These are phyloP conservation scores for Ammodytes dubius DNA, from an alignment of 2,113 vertebrate genomes.

Conservation along the genomic window DNA sequence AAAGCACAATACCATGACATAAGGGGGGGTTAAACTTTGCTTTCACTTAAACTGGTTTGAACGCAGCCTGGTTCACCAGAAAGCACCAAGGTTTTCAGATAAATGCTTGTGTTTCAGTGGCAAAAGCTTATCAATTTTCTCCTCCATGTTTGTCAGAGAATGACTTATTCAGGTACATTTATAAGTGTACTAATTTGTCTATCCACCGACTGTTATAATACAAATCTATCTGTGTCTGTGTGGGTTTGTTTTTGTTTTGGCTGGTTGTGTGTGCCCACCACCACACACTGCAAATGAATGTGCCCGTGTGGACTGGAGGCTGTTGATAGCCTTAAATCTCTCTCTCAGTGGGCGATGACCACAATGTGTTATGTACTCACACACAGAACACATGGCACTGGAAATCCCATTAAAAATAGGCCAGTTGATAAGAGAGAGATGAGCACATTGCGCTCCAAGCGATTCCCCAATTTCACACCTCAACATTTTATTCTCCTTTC, in stretches of 20 bases:
- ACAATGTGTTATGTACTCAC: slow-evolving; percentile 33
- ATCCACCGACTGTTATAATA: background rate
- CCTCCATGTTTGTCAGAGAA: background rate
- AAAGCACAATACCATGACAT: too few relatives aligned
- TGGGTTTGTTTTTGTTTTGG: background rate
- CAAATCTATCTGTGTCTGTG: background rate
- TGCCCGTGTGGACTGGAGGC: background rate
- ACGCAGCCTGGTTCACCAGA: too few relatives aligned
- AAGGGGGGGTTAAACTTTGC: too few relatives aligned
- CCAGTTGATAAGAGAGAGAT: slow-evolving; percentile 71
- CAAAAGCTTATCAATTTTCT: background rate
- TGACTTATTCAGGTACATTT: background rate
- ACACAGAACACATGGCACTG: slow-evolving; percentile 50
- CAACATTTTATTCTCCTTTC: slow-evolving; percentile 41
- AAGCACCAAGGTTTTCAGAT: too few relatives aligned
- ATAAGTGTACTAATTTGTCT: background rate
- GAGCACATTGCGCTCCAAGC: slow-evolving; percentile 63
- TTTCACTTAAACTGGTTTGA: too few relatives aligned
- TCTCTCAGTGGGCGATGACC: slow-evolving; percentile 37
- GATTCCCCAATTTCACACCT: slow-evolving; percentile 78
- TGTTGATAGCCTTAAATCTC: slow-evolving; percentile 28
- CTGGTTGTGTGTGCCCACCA: background rate
- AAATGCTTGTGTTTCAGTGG: background rate
- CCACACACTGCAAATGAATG: background rate
- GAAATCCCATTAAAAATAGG: slow-evolving; percentile 78